Evolutionary conservation across 2,113 vertebrate genomes (phyloP).

Genomic region (Pristiophorus japonicus): DNA sequence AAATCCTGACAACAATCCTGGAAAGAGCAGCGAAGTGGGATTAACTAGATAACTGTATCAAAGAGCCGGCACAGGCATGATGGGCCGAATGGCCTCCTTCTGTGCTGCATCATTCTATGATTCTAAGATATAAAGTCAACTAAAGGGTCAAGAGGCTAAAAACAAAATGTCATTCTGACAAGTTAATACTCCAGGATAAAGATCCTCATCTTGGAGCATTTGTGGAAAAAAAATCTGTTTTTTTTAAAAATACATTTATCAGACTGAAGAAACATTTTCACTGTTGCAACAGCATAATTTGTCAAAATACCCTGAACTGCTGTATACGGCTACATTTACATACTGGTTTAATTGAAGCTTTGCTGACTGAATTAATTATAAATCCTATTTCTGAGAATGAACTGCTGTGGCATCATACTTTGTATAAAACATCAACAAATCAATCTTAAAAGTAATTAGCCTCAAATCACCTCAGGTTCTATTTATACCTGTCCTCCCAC

Average conservation of each 20-base stretch:
- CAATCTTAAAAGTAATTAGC: conserved; percentile 22
- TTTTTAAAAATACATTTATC: neutral
- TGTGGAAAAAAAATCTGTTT: neutral
- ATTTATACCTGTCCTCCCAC: neutral
- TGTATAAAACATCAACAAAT: neutral
- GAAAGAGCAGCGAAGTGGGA: neutral
- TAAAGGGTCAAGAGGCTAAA: neutral
- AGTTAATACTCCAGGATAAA: neutral
- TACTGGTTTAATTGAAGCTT: neutral
- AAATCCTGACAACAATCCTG: neutral
- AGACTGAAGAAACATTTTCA: neutral
- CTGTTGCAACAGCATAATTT: neutral
- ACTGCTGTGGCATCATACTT: neutral
- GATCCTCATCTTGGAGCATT: neutral
- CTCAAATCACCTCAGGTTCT: neutral
- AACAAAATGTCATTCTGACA: neutral
- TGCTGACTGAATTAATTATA: neutral
- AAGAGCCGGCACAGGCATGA: neutral
- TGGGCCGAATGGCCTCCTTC: neutral
- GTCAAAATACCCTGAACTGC: neutral
- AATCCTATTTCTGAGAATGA: neutral
- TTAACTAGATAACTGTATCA: neutral
- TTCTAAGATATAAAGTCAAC: neutral
- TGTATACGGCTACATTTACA: neutral
- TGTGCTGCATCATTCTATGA: neutral